phyloP scores from a whole-genome alignment of 2,113 vertebrate species.

The Nannobrachium achirus region DNA sequence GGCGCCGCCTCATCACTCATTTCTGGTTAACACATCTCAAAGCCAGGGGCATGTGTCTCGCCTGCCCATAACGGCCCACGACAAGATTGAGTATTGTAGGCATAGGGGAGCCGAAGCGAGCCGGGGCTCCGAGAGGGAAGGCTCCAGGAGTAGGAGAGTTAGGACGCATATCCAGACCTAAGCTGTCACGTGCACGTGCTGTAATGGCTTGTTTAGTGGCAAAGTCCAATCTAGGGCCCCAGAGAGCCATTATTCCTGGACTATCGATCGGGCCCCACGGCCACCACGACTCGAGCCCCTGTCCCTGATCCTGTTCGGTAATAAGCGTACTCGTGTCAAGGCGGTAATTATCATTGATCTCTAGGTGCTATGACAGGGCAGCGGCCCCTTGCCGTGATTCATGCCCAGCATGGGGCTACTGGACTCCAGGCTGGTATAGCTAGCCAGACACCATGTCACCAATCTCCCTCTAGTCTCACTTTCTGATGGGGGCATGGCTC shows the following conservation, averaged over 20 bases:
- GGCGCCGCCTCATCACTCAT: slow-evolving; percentile 75
- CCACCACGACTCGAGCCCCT: slow-evolving; percentile 88
- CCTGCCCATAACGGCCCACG: slow-evolving; percentile 68
- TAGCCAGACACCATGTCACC: slow-evolving; percentile 53
- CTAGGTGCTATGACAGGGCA: slow-evolving; percentile 90
- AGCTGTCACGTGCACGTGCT: slow-evolving; percentile 79
- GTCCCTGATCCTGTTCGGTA: slow-evolving; percentile 97
- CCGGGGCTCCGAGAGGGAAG: slow-evolving; percentile 64
- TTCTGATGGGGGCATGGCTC: slow-evolving; percentile 35
- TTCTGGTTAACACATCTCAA: slow-evolving; percentile 76
- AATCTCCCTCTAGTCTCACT: slow-evolving; percentile 28
- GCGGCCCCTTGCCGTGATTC: slow-evolving; percentile 88
- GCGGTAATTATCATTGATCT: slow-evolving; percentile 99
- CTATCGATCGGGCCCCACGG: slow-evolving; percentile 93
- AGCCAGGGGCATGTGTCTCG: slow-evolving; percentile 75
- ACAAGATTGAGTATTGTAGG: slow-evolving; percentile 77
- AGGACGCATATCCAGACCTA: slow-evolving; percentile 82
- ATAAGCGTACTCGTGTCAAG: slow-evolving; percentile 98
- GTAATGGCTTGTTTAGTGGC: slow-evolving; percentile 91
- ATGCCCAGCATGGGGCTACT: slow-evolving; percentile 82
- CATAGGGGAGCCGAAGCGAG: slow-evolving; percentile 68
- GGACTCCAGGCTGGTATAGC: slow-evolving; percentile 55
- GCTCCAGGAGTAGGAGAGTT: slow-evolving; percentile 79
- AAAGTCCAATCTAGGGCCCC: slow-evolving; percentile 87
- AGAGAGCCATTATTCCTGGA: slow-evolving; percentile 91